Percentiles rank a stretch among this genome's conserved stretches.
Evolutionary conservation across 2,888 invertebrate species (phyloP).

Genomic region (Gasteruption jaculator): DNA sequence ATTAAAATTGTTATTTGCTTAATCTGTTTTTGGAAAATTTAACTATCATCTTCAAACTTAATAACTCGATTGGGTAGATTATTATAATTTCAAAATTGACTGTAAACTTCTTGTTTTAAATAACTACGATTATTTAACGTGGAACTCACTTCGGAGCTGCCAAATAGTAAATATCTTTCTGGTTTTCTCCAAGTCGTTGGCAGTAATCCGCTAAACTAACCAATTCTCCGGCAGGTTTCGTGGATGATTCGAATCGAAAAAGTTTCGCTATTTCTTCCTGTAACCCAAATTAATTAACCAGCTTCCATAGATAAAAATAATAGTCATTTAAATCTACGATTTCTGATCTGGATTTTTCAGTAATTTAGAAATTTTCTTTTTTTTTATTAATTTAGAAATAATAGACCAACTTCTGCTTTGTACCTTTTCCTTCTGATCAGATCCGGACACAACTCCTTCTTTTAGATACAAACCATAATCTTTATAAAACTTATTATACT

Average conservation of each 20-base stretch:
- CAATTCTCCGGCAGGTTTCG: constrained; percentile 63
- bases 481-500: constrained; percentile 81
- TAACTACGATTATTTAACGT: constrained; percentile 1
- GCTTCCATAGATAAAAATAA: too few species aligned
- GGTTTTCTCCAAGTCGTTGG: constrained; percentile 69
- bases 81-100: too few species aligned
- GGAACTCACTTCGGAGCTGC: constrained; percentile 82
- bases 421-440: constrained; percentile 78
- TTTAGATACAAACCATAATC: constrained; percentile 92
- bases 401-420: constrained; percentile 22
- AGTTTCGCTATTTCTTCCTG: constrained; percentile 89
- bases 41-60: too few species aligned
- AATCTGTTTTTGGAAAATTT: constrained; percentile 8
- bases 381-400: background rate
- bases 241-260: constrained; percentile 88
- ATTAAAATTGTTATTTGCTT: constrained; percentile 3
- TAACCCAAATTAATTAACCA: constrained; percentile 21
- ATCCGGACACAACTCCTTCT: constrained; percentile 88
- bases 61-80: too few species aligned
- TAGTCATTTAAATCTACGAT: background rate
- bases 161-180: constrained; percentile 86
- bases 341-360: background rate
- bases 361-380: constrained; percentile 2
- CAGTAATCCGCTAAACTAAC: constrained; percentile 81
- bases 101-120: too few species aligned